phyloP scores from a whole-genome alignment of 1,140 invertebrate genomes.

The Planococcus citri region DNA sequence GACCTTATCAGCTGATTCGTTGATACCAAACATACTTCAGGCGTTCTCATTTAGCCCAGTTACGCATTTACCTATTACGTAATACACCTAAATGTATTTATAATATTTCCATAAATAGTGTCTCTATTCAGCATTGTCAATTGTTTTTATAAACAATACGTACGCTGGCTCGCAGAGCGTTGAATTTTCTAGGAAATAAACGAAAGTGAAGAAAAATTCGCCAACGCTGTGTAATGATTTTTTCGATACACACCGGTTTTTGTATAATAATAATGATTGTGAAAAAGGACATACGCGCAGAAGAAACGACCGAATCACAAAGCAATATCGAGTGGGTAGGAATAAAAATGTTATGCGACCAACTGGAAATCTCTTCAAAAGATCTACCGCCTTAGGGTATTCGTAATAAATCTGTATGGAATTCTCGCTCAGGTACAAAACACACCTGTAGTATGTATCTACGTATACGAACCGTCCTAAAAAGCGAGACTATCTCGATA shows the following conservation, averaged over 20 bases:
- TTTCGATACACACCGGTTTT: too few relatives aligned
- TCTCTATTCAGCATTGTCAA: neutral
- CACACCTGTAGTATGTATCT: too few relatives aligned
- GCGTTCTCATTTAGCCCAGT: too few relatives aligned
- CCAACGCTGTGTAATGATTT: too few relatives aligned
- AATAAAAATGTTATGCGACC: neutral
- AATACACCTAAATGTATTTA: neutral
- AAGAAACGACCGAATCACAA: too few relatives aligned
- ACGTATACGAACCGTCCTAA: neutral
- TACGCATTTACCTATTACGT: neutral
- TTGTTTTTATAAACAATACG: neutral
- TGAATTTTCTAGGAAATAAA: neutral
- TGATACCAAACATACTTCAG: too few relatives aligned
- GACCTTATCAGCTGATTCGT: too few relatives aligned
- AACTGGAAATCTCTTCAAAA: neutral
- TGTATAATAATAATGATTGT: too few relatives aligned
- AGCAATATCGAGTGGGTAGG: neutral
- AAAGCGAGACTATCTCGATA: neutral
- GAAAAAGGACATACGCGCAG: too few relatives aligned
- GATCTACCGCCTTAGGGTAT: neutral
- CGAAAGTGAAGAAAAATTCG: neutral
- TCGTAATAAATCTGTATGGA: slow-evolving; percentile 3
- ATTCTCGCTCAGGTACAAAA: slow-evolving; percentile 6
- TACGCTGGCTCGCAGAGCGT: too few relatives aligned
- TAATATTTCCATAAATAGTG: neutral